A percentile compares a stretch with the other conserved stretches of the same genome.
Evolutionary conservation across 1,140 invertebrate genomes (phyloP).

Genomic region (Gryon sp.): DNA sequence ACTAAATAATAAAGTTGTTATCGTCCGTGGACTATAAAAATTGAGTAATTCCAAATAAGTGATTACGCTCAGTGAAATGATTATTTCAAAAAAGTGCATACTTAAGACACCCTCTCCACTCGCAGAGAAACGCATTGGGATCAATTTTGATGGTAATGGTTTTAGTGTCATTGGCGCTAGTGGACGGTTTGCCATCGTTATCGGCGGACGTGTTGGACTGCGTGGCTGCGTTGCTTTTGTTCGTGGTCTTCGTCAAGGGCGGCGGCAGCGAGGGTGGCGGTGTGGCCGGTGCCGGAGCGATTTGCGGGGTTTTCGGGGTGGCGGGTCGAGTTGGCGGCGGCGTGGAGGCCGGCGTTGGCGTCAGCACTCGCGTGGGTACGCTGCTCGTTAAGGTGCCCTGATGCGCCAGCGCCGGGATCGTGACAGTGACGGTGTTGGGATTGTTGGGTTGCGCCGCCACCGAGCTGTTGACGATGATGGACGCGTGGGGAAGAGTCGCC

Average conservation of each 20-base stretch:
- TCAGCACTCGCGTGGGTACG: constrained; percentile 74
- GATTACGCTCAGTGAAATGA: too few species aligned
- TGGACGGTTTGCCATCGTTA: constrained; percentile 67
- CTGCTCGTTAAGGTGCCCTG: constrained; percentile 72
- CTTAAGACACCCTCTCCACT: constrained; percentile 94
- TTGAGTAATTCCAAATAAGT: too few species aligned
- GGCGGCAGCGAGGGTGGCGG: background rate
- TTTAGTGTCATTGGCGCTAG: constrained; percentile 68
- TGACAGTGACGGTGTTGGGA: constrained; percentile 56
- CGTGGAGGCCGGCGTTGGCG: constrained; percentile 74
- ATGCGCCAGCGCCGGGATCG: constrained; percentile 66
- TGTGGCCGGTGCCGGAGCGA: constrained; percentile 50
- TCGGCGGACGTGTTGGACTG: background rate
- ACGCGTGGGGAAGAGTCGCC: constrained; percentile 75
- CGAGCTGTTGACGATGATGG: constrained; percentile 76
- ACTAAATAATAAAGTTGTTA: too few species aligned
- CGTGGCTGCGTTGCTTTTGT: too few species aligned
- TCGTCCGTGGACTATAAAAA: too few species aligned
- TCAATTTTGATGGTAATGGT: constrained; percentile 77
- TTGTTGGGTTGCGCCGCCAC: constrained; percentile 68
- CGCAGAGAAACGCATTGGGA: constrained; percentile 87
- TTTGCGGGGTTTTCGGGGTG: constrained; percentile 67
- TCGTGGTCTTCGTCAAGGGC: too few species aligned
- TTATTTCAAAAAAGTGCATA: too few species aligned
- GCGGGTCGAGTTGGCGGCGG: constrained; percentile 77